A percentile compares a stretch with the other conserved stretches of the same genome.
Conservation (phyloP, 2,797 vertebrate species). For the Coilia nasus region DNA sequence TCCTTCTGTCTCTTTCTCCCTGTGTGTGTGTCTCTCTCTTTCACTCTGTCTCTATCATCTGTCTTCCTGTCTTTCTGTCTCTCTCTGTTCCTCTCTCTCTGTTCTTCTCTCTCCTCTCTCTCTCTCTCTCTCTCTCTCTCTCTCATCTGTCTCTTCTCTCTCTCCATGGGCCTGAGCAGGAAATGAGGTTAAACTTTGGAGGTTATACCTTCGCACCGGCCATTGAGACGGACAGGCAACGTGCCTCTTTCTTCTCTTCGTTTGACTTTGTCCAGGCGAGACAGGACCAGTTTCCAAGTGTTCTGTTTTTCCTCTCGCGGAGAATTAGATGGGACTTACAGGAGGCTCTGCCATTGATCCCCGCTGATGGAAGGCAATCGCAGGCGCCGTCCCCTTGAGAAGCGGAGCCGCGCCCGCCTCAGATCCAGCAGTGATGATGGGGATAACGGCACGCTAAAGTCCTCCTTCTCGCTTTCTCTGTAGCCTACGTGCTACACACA, state of each 20-base stretch:
- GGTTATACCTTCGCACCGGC: slow-evolving; percentile 51
- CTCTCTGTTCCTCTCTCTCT: not conserved
- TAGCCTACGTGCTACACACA: too few species aligned
- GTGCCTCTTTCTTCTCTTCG: slow-evolving; percentile 9
- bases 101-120: too few species aligned
- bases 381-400: slow-evolving; percentile 55
- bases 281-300: not conserved
- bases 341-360: slow-evolving; percentile 39
- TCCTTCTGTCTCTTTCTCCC: not conserved
- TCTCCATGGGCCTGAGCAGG: slow-evolving; percentile 38
- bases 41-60: too few species aligned
- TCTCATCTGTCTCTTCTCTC: too few species aligned
- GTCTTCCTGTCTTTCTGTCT: too few species aligned
- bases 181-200: slow-evolving; percentile 46
- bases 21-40: too few species aligned
- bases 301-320: not conserved
- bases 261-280: not conserved
- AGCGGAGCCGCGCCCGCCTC: slow-evolving; percentile 51
- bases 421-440: slow-evolving; percentile 53
- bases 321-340: not conserved
- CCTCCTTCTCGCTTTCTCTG: too few species aligned
- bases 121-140: too few species aligned
- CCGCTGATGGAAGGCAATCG: slow-evolving; percentile 52
- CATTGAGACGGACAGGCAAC: slow-evolving; percentile 40
- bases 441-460: slow-evolving; percentile 49